These are phyloP conservation scores for Neopelma chrysocephalum DNA, from an alignment of 2,797 vertebrate species.

Conservation along the genomic window DNA sequence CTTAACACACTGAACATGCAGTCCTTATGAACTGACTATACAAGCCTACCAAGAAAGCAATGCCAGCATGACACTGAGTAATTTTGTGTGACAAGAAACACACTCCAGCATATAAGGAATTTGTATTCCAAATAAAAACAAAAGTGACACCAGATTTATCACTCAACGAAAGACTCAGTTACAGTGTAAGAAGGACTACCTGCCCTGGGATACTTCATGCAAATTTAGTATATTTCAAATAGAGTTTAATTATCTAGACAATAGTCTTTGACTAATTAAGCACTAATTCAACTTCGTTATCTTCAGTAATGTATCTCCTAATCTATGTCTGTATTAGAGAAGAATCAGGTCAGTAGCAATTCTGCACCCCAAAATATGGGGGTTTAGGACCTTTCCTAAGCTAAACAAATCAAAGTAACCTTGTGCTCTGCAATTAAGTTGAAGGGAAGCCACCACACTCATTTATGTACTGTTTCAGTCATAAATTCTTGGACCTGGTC, in stretches of 20 bases:
- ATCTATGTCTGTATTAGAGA: neutral
- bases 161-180: neutral
- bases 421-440: neutral
- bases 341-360: neutral
- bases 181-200: neutral
- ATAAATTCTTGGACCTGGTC: neutral
- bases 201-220: neutral
- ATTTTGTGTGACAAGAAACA: neutral
- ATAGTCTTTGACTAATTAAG: neutral
- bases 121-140: neutral
- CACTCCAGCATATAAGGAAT: neutral
- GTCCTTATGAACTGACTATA: neutral
- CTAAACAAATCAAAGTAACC: neutral
- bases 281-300: neutral
- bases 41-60: constrained; percentile 11
- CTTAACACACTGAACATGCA: neutral
- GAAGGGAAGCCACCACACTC: neutral
- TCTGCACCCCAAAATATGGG: neutral
- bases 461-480: neutral
- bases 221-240: neutral
- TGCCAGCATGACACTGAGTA: neutral
- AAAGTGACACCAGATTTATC: neutral
- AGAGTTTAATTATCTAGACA: neutral
- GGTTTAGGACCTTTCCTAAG: neutral
- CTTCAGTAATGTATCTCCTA: neutral